These are phyloP conservation scores for Linnaemya vulpina DNA, from an alignment of 2,888 invertebrate genomes.

Conservation along the genomic window DNA sequence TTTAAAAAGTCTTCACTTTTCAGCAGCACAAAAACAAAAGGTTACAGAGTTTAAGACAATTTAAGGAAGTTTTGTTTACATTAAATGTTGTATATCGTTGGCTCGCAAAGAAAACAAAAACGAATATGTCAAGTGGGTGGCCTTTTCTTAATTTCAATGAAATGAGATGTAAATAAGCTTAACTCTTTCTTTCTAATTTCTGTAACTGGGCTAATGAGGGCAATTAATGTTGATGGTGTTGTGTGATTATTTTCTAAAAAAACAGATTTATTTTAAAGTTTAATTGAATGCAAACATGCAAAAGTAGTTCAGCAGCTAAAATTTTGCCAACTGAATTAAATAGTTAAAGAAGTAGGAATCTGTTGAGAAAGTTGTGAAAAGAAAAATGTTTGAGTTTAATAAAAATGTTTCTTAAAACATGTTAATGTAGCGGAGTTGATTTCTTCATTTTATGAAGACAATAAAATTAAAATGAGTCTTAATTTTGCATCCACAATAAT, in stretches of 20 bases:
- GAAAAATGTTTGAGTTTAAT: not conserved
- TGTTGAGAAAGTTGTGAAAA: not conserved
- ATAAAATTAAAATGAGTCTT: no score
- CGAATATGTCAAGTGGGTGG: conserved; percentile 59
- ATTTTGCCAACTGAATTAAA: not conserved
- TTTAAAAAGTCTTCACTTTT: conserved; percentile 34
- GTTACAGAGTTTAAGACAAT: conserved; percentile 65
- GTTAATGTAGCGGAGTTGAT: no score
- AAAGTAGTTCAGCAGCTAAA: not conserved
- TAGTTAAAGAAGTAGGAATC: not conserved
- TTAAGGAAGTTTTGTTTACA: conserved; percentile 67
- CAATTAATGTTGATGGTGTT: conserved; percentile 62
- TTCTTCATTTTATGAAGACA: no score
- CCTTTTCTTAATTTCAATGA: conserved; percentile 54
- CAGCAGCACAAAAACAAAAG: conserved; percentile 46
- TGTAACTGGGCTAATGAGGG: conserved; percentile 62
- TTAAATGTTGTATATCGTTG: conserved; percentile 46
- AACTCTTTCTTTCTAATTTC: conserved; percentile 48
- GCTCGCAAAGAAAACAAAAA: not conserved
- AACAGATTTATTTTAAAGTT: conserved; percentile 21
- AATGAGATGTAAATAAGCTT: conserved; percentile 67
- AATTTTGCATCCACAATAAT: no score
- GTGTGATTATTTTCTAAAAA: not conserved
- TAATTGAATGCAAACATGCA: conserved; percentile 56
- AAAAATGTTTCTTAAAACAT: no score